Conservation (phyloP, 2,113 vertebrate species). For the Athene noctua region DNA sequence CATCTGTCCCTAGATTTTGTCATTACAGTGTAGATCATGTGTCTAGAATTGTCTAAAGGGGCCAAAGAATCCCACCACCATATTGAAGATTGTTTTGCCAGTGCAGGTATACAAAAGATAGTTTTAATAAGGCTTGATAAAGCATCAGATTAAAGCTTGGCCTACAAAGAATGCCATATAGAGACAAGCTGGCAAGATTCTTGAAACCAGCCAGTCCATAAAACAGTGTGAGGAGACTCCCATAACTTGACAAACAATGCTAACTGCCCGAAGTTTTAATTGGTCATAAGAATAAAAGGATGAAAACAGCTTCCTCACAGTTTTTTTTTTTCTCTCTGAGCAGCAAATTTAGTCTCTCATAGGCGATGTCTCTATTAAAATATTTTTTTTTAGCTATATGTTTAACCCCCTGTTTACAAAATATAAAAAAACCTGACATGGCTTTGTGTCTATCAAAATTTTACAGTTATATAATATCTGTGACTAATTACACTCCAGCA, state of each 20-base stretch:
- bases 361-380: background rate
- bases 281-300: background rate
- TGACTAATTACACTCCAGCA: background rate
- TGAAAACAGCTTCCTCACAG: background rate
- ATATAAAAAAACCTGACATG: background rate
- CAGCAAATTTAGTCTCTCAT: background rate
- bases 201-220: background rate
- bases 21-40: background rate
- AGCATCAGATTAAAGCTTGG: background rate
- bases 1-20: background rate
- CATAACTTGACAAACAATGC: background rate
- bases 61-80: background rate
- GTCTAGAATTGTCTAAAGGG: background rate
- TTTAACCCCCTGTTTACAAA: background rate
- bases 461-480: background rate
- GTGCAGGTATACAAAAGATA: background rate
- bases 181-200: background rate
- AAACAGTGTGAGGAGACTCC: background rate
- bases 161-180: background rate
- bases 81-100: background rate
- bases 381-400: background rate
- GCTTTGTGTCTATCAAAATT: background rate
- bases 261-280: background rate
- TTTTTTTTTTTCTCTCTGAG: background rate
- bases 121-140: background rate